Base-by-base conservation (phyloP, 37 sponge, comb jelly and placozoan genomes). In the Mnemiopsis leidyi region DNA sequence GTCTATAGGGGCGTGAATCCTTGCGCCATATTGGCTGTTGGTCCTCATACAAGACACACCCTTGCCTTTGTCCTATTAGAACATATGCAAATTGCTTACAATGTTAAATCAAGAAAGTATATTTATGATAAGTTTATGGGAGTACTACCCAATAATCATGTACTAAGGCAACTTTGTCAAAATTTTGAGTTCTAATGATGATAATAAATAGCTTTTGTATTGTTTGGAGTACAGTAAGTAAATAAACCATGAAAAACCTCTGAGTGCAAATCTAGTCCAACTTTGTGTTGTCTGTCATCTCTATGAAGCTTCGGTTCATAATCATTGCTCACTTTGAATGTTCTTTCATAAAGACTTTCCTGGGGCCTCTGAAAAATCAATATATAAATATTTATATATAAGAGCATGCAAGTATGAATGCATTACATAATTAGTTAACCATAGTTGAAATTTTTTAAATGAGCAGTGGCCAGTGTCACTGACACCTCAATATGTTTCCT, bases 201-300 rank as follows among this genome's bases (percentile, higher is more conserved):
- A 48, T 18, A 48, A 48, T 48, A 48, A 48, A 48, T 5, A 48
- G 61, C 61, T 48, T 48, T 13, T n/a, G n/a, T n/a, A n/a, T n/a
- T n/a, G n/a, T n/a, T n/a, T n/a, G n/a, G n/a, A n/a, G n/a, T n/a
- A 48, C 61, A 48, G 61, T 18, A 48, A 48, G 13, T n/a, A n/a
- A n/a, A n/a, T n/a, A n/a, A n/a, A n/a, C n/a, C n/a, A 13, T 48
- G 61, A 18, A 13, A 29, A 71, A 71, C 90, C 90, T 85, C 90
- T n/a, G 40, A 40, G 90, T 85, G 35, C 23, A 85, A 61, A 40
- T 38, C 61, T 0, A 85, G 25, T 13, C 90, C 90, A 39, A 40
- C 90, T 38, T 85, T 85, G 29, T 85, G 90, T 39, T 85, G 90
- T 40, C 90, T 38, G 48, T 85, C 90, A 85, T 85, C 90, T 39